Base-by-base conservation (phyloP, 2,797 vertebrate genomes). In the Sebastes elongatus region DNA sequence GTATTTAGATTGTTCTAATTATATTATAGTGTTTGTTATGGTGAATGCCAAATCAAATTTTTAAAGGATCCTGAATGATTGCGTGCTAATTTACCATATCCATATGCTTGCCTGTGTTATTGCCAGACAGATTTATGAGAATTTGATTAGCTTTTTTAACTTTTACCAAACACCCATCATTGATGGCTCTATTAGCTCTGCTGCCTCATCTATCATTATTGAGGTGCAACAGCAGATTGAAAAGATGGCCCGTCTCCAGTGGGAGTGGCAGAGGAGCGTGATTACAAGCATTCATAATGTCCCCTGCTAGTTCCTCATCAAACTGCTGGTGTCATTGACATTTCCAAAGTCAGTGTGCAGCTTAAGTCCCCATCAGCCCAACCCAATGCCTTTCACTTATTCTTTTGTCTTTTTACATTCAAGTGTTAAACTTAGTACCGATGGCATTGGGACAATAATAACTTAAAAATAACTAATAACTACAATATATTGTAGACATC, bases 211-310 rank as follows among this genome's bases (percentile, higher is more conserved):
- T 63, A 80, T 82, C 81, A 85, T 73, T 49, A 82, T 72, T 42
- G 74, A 84, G 78, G 71, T 68, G 72, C 8, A 77, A 70, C 81
- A 75, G 81, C 73, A 83, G 87, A 88, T 88, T 82, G 76, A 74
- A 91, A 81, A 60, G 68, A 74, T 80, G 67, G 68, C 77, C 38
- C 59, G 7, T 86, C 81, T 89, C 79, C 74, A 67, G 63, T 57
- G 63, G 77, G 79, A 86, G 71, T 84, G 62, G 68, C 74, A 83
- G 72, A 71, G 63, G 25, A 82, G 61, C 18, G 1, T 70, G 71
- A 85, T 88, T 80, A 78, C 81, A 71, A 71, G 68, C 72, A 74
- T 88, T 74, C 32, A 74, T 77, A 83, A 83, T 82, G 57, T 80
- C 57, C 59, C 57, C 56, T 57, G 63, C 46, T 69, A 61, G 56